Evolutionary conservation across 2,888 invertebrate species (phyloP).

Genomic region (Agrypnus murinus): DNA sequence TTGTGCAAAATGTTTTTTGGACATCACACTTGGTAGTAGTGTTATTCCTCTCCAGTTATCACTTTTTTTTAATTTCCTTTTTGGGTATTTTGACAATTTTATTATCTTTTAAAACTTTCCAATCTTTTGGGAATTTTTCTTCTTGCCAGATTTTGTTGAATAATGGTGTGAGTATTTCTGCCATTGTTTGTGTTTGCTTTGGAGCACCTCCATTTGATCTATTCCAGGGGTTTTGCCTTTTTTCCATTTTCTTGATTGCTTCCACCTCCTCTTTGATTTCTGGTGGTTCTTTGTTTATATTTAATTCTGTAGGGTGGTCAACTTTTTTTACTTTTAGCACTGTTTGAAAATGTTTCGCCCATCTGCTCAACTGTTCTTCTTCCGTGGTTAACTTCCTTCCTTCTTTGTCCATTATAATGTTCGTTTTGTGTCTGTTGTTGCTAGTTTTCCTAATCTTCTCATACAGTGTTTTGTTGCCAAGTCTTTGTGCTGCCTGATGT

Average conservation of each 20-base stretch:
- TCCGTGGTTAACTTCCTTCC: conserved; percentile 3
- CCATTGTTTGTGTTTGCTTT: conserved; percentile 23
- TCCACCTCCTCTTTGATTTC: conserved; percentile 1
- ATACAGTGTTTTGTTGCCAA: conserved; percentile 10
- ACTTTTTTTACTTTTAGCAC: conserved; percentile 10
- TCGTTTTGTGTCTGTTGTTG: neutral
- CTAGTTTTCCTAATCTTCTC: conserved; percentile 10
- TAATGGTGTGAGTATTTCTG: conserved; percentile 13
- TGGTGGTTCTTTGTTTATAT: conserved; percentile 13
- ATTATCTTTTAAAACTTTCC: neutral
- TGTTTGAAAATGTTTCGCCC: neutral
- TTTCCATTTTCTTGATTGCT: neutral
- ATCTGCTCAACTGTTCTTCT: conserved; percentile 8
- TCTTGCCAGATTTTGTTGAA: conserved; percentile 11
- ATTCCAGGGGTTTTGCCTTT: conserved; percentile 9
- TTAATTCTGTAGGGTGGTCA: neutral
- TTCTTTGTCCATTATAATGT: conserved; percentile 16
- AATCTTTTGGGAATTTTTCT: conserved; percentile 16
- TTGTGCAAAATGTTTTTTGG: conserved; percentile 16
- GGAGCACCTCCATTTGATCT: conserved; percentile 10
- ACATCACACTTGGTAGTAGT: conserved; percentile 8
- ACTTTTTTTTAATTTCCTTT: conserved; percentile 7
- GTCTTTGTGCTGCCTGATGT: neutral
- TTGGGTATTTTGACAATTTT: neutral
- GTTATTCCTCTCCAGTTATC: conserved; percentile 8